Evolutionary conservation across 2,113 vertebrate species (phyloP).

Genomic region (Cochlearius cochlearius): DNA sequence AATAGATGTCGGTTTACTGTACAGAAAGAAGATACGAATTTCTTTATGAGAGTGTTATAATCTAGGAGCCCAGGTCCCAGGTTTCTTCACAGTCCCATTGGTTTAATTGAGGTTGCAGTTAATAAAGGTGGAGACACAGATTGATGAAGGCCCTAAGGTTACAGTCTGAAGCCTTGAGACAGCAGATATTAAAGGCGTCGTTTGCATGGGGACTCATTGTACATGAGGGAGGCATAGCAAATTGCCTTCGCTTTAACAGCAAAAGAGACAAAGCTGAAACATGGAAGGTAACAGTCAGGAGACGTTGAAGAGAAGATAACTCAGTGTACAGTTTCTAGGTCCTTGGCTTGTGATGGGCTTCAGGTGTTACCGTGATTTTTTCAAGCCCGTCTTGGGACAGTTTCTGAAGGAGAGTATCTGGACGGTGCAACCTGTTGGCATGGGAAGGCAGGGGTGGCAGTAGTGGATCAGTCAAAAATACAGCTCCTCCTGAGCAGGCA

Average conservation of each 20-base stretch:
- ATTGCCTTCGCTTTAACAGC: not conserved
- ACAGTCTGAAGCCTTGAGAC: not conserved
- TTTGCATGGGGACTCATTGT: not conserved
- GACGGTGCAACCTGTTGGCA: not conserved
- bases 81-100: not conserved
- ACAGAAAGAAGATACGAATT: not conserved
- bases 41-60: not conserved
- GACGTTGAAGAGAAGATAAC: not conserved
- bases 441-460: not conserved
- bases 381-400: not conserved
- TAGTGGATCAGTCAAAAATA: not conserved
- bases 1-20: not conserved
- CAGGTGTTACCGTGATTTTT: not conserved
- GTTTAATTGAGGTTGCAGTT: slow-evolving; percentile 9
- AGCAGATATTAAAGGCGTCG: not conserved
- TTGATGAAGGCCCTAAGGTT: slow-evolving; percentile 22
- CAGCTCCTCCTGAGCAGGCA: not conserved
- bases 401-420: not conserved
- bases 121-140: not conserved
- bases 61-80: not conserved
- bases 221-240: not conserved
- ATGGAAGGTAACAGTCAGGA: not conserved
- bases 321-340: too few species aligned
- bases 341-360: not conserved
- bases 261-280: not conserved